Conservation (phyloP, 1,140 invertebrate genomes). For the Drosophila eugracilis region DNA sequence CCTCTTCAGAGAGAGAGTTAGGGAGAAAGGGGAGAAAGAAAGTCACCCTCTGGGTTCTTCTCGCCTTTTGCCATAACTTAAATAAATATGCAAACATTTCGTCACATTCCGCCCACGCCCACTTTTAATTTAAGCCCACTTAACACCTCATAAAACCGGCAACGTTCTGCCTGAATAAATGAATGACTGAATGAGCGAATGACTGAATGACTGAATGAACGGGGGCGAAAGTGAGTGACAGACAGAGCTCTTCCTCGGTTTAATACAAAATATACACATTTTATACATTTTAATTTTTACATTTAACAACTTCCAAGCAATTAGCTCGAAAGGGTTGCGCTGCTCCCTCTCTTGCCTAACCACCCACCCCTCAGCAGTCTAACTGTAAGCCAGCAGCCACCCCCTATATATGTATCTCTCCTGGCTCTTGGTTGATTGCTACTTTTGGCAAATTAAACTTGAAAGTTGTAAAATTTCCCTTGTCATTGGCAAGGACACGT, state of each 20-base stretch:
- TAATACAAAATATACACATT: constrained; percentile 79
- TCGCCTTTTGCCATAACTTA: constrained; percentile 69
- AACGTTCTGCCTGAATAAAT: constrained; percentile 63
- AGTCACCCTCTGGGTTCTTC: constrained; percentile 35
- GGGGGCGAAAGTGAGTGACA: constrained; percentile 29
- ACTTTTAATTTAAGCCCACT: constrained; percentile 82
- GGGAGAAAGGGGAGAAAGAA: constrained; percentile 10
- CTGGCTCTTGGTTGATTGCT: constrained; percentile 73
- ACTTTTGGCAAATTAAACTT: constrained; percentile 82
- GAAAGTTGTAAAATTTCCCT: constrained; percentile 83
- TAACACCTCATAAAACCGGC: constrained; percentile 81
- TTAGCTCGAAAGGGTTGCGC: constrained; percentile 78
- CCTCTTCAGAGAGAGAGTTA: constrained; percentile 23
- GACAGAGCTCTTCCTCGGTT: constrained; percentile 41
- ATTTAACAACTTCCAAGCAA: constrained; percentile 83
- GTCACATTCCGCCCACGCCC: constrained; percentile 60
- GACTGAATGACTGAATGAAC: constrained; percentile 7
- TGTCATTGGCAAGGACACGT: constrained; percentile 82
- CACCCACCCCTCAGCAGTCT: constrained; percentile 41
- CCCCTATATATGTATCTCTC: too few relatives aligned
- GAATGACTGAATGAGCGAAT: constrained; percentile 40
- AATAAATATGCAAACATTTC: constrained; percentile 81
- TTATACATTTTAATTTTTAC: constrained; percentile 81
- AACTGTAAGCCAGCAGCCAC: background rate
- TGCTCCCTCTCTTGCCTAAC: background rate